Evolutionary conservation across 2,888 invertebrate species (phyloP), one percentile per base, ranked within the genome.

Genomic region (Podabrus alpinus): DNA sequence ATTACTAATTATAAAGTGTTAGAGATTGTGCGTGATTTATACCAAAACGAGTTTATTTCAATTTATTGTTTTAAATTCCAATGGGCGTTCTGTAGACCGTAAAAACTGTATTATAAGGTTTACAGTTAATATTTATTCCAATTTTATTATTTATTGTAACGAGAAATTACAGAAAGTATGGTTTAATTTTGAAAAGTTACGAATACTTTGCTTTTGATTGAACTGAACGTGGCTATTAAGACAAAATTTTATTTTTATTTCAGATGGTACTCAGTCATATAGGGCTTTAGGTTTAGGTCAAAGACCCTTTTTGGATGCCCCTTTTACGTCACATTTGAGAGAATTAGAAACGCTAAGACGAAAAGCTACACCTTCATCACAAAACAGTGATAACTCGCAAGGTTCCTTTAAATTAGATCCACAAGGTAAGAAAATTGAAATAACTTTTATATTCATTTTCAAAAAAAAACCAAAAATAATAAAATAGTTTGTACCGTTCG

Each of bases 231-330:
- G 66, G 15, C 21, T 66, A 21, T 69, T 66, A 15, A 15, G 68
- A 45, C 45, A 45, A 45, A 45, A 45, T 45, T 45, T 76, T 75
- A 21, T 76, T 76, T 78, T 75, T 68, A 73, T 81, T 82, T 73
- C 80, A 85, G 85, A 87, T 83, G 85, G 89, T 86, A 88, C 91
- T 87, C 91, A 92, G 81, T 93, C 93, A 84, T 93, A 94, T 84
- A 90, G 95, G 78, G 92, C 93, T 68, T 89, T 94, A 81, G 93
- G 93, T 29, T 88, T 94, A 83, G 91, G 92, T 72, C 94, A 94
- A 84, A 91, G 95, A 80, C 92, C 94, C 70, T 91, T 92, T 88
- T 88, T 93, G 86, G 87, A 92, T 74, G 87, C 89, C 72, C 89
- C 92, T 68, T 92, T 92, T 86, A 89, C 91, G 72, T 90, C 90